phyloP scores from a whole-genome alignment of 2,888 invertebrate species.

The Galerucella pusilla region DNA sequence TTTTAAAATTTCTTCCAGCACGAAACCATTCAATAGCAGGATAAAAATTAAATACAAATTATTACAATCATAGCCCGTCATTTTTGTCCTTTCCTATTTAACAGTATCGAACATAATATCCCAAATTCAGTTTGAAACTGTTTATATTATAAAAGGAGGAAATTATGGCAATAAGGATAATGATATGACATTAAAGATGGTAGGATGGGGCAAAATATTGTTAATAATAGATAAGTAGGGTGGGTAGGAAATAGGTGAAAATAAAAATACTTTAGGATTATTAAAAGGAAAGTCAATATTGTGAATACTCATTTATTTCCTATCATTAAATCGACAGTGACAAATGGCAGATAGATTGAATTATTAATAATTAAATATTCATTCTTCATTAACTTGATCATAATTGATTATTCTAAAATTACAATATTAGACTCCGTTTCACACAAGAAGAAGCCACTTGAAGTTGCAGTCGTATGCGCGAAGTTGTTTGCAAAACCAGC shows the following conservation, averaged over 20 bases:
- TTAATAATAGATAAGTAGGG: slow-evolving; percentile 19
- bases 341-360: too few species aligned
- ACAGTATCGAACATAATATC: slow-evolving; percentile 23
- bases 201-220: slow-evolving; percentile 4
- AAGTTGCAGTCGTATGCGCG: too few species aligned
- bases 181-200: slow-evolving; percentile 22
- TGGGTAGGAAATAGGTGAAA: not conserved
- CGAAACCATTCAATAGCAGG: not conserved
- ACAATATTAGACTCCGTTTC: too few species aligned
- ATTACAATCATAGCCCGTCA: not conserved
- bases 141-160: slow-evolving; percentile 7
- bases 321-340: not conserved
- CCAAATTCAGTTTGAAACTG: slow-evolving; percentile 15
- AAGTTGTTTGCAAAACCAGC: too few species aligned
- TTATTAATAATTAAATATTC: not conserved
- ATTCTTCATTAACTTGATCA: slow-evolving; percentile 42
- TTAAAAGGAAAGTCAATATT: not conserved
- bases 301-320: not conserved
- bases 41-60: slow-evolving; percentile 1
- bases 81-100: slow-evolving; percentile 8
- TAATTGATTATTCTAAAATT: slow-evolving; percentile 51
- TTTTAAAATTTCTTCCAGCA: not conserved
- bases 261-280: not conserved
- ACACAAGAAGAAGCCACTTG: too few species aligned
- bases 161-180: slow-evolving; percentile 16